Evolutionary conservation across 2,113 vertebrate species (phyloP).

Genomic region (Pedetes capensis): DNA sequence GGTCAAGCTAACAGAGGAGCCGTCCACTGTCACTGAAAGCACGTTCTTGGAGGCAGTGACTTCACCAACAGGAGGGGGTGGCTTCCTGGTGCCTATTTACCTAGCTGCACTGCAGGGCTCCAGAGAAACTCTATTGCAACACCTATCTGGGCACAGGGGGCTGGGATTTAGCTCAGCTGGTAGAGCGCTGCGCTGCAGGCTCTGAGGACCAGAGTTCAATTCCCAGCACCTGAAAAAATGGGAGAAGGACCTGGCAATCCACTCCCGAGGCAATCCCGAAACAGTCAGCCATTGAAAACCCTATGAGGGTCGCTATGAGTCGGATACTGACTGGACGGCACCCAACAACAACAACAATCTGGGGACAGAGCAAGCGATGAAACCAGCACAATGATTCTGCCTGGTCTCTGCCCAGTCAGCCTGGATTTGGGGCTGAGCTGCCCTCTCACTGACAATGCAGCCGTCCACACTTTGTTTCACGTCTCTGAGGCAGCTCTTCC

Average conservation of each 20-base stretch:
- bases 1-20: background rate
- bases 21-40: background rate
- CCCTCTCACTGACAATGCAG: background rate
- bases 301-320: too few relatives aligned
- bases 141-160: background rate
- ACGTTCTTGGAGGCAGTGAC: background rate
- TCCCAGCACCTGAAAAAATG: too few relatives aligned
- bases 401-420: background rate
- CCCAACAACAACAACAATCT: too few relatives aligned
- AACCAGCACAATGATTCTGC: background rate
- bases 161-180: too few relatives aligned
- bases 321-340: too few relatives aligned
- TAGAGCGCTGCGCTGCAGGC: too few relatives aligned
- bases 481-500: background rate
- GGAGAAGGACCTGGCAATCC: too few relatives aligned
- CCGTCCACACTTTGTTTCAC: background rate
- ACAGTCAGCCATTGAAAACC: too few relatives aligned
- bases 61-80: background rate
- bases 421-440: background rate
- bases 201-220: too few relatives aligned
- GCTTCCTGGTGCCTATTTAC: background rate
- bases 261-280: too few relatives aligned
- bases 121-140: background rate
- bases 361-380: background rate
- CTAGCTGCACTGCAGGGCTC: background rate